Conservation (phyloP, 2,888 invertebrate species). For the Flexamia atlantica region DNA sequence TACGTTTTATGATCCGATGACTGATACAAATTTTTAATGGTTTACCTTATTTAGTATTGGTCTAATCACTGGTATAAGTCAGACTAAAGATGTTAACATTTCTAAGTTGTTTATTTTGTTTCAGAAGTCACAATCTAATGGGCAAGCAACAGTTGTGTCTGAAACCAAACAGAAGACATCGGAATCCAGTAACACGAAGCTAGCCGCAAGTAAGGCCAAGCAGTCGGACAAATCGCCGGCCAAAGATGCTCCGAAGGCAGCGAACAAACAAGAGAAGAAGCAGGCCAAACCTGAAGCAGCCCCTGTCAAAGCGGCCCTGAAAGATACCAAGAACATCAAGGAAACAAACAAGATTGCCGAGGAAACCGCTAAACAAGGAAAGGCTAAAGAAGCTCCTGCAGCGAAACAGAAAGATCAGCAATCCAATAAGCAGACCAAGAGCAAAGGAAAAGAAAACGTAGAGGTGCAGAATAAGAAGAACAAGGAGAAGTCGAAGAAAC, state of each 20-base stretch:
- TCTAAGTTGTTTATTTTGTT: too few relatives aligned
- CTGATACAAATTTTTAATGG: too few relatives aligned
- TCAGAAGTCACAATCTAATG: constrained; percentile 71
- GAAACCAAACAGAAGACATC: constrained; percentile 65
- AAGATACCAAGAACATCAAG: constrained; percentile 67
- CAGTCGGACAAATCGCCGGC: constrained; percentile 67
- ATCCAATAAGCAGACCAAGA: constrained; percentile 72
- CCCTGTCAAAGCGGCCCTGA: constrained; percentile 66
- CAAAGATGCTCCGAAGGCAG: constrained; percentile 69
- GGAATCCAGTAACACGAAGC: constrained; percentile 59
- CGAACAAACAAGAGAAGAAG: constrained; percentile 68
- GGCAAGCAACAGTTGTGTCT: constrained; percentile 70
- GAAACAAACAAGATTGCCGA: constrained; percentile 62
- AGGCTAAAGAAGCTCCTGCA: constrained; percentile 53
- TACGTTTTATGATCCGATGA: too few relatives aligned
- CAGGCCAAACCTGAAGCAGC: constrained; percentile 66
- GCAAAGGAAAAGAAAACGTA: constrained; percentile 79
- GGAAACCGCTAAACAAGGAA: constrained; percentile 61
- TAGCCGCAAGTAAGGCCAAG: constrained; percentile 65
- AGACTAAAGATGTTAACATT: too few relatives aligned
- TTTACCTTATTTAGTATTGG: too few relatives aligned
- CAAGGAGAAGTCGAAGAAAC: constrained; percentile 75
- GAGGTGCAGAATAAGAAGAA: constrained; percentile 80
- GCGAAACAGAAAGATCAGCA: constrained; percentile 67
- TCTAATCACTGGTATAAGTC: too few relatives aligned